Evolutionary conservation across 2,888 invertebrate species (phyloP), one percentile per base, ranked within the genome.

Genomic region (Lapara coniferarum): DNA sequence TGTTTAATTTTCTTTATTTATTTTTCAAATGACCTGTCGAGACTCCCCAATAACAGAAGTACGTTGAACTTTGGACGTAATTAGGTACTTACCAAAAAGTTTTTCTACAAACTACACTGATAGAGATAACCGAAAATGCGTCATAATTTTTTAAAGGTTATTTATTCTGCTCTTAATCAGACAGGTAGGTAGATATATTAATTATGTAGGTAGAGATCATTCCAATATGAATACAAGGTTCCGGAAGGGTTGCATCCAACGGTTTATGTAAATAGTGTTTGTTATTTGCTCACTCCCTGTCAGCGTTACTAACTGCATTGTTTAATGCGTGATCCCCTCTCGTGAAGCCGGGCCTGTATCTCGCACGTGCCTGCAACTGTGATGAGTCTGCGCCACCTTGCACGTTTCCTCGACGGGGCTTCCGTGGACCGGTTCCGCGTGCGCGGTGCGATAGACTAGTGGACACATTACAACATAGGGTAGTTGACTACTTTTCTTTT

Each of bases 301-400:
- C 25, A 12, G 56, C 25, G 25, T 13, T 10, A 13, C 25, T 56
- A 25, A 56, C 56, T 56, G 56, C 16, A 59, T 46, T 14, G 30
- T 14, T 58, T 58, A 37, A 58, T 58, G 37, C 57, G 56, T 25
- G 37, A 30, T 58, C 57, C 57, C 13, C 57, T 58, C 46, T 59
- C 46, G 59, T 46, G 44, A 12, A 16, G 37, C 37, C 37, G 37
- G 10, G 4, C 44, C 44, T 37, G 59, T 46, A 59, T 59, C 59
- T 46, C 59, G 59, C 59, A 59, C 59, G 59, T 59, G 59, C 59
- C 16, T 10, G 10, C 12, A 59, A 12, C 25, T 56, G 10, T 57
- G 25, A 30, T 57, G 57, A 14, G 16, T 10, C 12, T 16, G 59
- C 16, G 58, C 46, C 37, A 59, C 59, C 59, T 59, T 59, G 46